Percentiles rank a stretch among this genome's conserved stretches.
Evolutionary conservation across 2,888 invertebrate genomes (phyloP).

Genomic region (Ischnus inquisitorius): DNA sequence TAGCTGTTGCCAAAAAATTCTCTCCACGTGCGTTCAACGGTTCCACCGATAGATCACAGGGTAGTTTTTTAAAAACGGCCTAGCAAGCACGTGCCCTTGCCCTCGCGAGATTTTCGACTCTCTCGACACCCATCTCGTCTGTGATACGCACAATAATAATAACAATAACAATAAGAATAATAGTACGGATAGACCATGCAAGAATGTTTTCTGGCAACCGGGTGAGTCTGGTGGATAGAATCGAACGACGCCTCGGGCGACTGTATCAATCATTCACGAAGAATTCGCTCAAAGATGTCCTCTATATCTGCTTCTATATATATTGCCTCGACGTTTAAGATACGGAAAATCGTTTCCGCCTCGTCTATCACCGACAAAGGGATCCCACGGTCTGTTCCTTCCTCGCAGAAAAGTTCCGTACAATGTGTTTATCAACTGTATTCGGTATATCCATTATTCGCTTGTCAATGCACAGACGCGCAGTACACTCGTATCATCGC

Average conservation of each 20-base stretch:
- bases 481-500: neutral
- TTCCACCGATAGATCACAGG: neutral
- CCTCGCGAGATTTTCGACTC: neutral
- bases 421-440: slow-evolving; percentile 11
- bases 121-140: neutral
- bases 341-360: slow-evolving; percentile 29
- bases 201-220: neutral
- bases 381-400: neutral
- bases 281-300: slow-evolving; percentile 15
- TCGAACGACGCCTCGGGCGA: neutral
- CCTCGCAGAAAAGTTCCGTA: neutral
- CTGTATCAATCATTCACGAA: slow-evolving; percentile 30
- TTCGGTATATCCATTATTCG: slow-evolving; percentile 13
- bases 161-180: too few species aligned
- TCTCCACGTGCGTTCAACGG: too few species aligned
- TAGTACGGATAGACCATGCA: neutral
- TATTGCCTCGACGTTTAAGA: neutral
- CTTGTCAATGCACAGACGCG: neutral
- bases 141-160: neutral
- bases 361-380: slow-evolving; percentile 21
- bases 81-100: neutral
- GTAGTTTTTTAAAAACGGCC: neutral
- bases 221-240: neutral
- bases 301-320: neutral
- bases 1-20: too few species aligned